Evolutionary conservation across 2,888 invertebrate species (phyloP), one percentile per base, ranked within the genome.

Genomic region (Gymnosoma rotundatum): DNA sequence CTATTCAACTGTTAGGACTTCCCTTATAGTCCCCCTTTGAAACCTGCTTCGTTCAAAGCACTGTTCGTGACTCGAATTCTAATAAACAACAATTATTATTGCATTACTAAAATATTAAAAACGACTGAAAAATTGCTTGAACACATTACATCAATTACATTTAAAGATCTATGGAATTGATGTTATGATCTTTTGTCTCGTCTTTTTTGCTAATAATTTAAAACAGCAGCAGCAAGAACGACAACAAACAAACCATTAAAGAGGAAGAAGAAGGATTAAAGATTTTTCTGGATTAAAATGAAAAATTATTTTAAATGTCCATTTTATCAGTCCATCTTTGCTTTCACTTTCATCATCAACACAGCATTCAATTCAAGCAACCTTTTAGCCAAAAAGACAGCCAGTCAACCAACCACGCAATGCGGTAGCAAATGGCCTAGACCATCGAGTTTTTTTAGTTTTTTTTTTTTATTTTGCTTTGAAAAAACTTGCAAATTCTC

Each of bases 371-470:
- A 32, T 32, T 82, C 58, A 6, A 52, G 45, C 48, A 72, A 64
- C 78, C 63, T 72, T 60, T 80, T 73, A 54, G 70, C 32, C 69
- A 82, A 60, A 5, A 21, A 78, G 18, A n/a, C 69, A 64, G 21
- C 58, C 32, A 76, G 38, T 45, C 58, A 58, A 36, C 25, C 48
- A 78, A 63, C 75, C 81, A 82, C 81, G 81, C 81, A 82, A 72
- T 82, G 70, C 81, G 75, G 81, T 75, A 81, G 75, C 81, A 81
- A 81, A 82, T 82, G 81, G 81, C 81, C 81, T 82, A 82, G 81
- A 82, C 81, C 75, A 76, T 76, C 58, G 81, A 66, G 63, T 70
- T 66, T 58, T 72, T 48, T 67, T 50, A 25, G 2, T 2, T 50
- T 18, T n/a, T 18, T n/a, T 18, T 52, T 52, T 52, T 52, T 52